Conservation (phyloP, 2,113 vertebrate genomes). For the Gallinago paraguaiae region DNA sequence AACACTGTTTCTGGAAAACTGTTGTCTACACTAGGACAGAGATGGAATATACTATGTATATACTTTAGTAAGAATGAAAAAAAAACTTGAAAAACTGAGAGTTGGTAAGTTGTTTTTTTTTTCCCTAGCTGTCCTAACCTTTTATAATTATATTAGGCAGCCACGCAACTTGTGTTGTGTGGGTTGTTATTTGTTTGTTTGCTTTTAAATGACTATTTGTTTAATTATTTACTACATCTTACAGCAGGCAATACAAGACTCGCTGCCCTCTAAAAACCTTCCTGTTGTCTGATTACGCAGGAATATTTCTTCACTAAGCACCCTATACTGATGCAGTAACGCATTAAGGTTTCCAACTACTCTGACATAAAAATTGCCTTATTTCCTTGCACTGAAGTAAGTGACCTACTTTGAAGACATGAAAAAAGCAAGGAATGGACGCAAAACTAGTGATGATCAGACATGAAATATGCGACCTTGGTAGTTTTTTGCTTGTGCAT, state of each 20-base stretch:
- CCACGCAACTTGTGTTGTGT: not conserved
- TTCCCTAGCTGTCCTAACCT: not conserved
- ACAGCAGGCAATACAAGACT: not conserved
- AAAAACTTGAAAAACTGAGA: not conserved
- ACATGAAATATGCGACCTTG: rapidly evolving
- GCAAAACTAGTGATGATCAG: not conserved
- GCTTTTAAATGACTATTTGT: not conserved
- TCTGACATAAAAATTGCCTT: not conserved
- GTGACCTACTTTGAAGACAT: not conserved
- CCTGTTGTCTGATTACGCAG: not conserved
- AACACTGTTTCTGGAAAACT: not conserved
- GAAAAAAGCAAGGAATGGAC: not conserved
- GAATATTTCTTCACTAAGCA: not conserved
- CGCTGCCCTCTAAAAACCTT: not conserved
- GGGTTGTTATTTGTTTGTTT: not conserved
- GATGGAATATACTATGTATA: not conserved
- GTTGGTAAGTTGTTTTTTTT: not conserved
- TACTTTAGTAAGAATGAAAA: not conserved
- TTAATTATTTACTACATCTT: not conserved
- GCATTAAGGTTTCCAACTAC: not conserved
- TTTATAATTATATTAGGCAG: not conserved
- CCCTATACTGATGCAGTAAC: not conserved
- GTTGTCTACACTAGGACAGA: not conserved
- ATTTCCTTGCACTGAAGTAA: not conserved
- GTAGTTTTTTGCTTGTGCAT: not conserved